A percentile compares a stretch with the other conserved stretches of the same genome.
These are phyloP conservation scores for Steatocranus sp. DNA, from an alignment of 2,797 vertebrate genomes.

Conservation along the genomic window DNA sequence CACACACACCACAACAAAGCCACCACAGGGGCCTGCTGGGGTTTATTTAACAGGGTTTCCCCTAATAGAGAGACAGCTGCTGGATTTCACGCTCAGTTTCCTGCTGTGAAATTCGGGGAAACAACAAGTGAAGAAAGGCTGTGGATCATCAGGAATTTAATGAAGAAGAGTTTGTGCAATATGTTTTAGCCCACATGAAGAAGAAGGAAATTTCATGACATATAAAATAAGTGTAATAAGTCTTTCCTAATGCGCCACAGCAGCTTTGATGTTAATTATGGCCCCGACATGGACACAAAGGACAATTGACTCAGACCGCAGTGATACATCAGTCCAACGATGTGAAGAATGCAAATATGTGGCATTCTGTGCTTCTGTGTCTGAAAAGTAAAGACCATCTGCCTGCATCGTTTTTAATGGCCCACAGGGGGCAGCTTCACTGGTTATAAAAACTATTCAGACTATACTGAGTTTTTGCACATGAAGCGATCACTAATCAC, in stretches of 20 bases:
- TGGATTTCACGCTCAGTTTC: not conserved
- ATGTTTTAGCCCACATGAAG: not conserved
- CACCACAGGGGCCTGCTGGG: not conserved
- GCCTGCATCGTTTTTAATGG: not conserved
- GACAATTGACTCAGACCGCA: not conserved
- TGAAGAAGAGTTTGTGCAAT: not conserved
- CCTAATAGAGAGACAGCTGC: conserved; percentile 8
- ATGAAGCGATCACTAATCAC: not conserved
- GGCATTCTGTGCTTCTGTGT: not conserved
- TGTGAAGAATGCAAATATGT: not conserved
- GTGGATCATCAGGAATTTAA: not conserved
- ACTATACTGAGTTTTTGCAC: not conserved
- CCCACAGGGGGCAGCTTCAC: not conserved
- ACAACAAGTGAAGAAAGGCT: not conserved
- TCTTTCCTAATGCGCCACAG: not conserved
- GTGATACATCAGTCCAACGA: not conserved
- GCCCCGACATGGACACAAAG: not conserved
- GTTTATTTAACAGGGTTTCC: not conserved
- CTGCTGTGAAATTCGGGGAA: not conserved
- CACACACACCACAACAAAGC: not conserved
- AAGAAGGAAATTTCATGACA: not conserved
- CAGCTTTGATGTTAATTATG: not conserved
- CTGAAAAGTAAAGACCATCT: not conserved
- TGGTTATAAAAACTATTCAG: not conserved
- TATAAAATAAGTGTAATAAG: not conserved